These are phyloP conservation scores for Gambusia yucatana DNA, from an alignment of 2,797 vertebrate genomes.

Conservation along the genomic window DNA sequence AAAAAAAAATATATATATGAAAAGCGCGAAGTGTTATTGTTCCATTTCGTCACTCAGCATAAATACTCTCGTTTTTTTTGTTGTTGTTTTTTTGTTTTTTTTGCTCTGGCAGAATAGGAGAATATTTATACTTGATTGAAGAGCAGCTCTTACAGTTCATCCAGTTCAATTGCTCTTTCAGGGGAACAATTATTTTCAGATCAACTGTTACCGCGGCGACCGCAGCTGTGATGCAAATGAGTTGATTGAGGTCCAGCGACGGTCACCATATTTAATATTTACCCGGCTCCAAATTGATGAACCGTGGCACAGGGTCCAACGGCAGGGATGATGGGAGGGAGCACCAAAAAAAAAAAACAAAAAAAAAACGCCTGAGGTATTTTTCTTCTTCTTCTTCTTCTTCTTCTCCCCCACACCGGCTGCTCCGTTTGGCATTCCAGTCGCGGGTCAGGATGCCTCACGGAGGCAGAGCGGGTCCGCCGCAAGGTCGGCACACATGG, in stretches of 20 bases:
- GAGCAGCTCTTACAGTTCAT: constrained; percentile 54
- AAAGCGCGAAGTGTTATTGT: constrained; percentile 31
- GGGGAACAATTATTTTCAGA: constrained; percentile 64
- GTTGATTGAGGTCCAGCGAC: constrained; percentile 40
- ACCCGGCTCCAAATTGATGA: constrained; percentile 25
- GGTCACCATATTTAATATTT: constrained; percentile 45
- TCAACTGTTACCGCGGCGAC: constrained; percentile 23
- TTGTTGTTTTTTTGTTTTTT: constrained; percentile 3
- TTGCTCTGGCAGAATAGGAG: constrained; percentile 28
- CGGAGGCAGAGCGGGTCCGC: constrained; percentile 54
- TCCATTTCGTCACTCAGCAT: constrained; percentile 34
- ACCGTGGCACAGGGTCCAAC: constrained; percentile 22
- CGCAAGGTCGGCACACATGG: constrained; percentile 64
- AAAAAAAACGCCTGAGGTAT: no score
- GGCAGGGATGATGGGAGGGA: background rate
- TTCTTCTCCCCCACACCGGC: constrained; percentile 37
- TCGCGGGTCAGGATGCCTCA: constrained; percentile 43
- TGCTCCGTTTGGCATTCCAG: constrained; percentile 63
- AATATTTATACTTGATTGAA: constrained; percentile 54
- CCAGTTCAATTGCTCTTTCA: constrained; percentile 51
- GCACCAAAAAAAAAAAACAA: background rate
- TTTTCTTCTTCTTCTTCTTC: constrained; percentile 34
- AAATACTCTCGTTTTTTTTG: background rate
- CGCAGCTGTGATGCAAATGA: constrained; percentile 52
- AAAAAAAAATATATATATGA: background rate